Evolutionary conservation across 2,113 vertebrate species (phyloP), one percentile per base, ranked within the genome.

Genomic region (Otis tarda): DNA sequence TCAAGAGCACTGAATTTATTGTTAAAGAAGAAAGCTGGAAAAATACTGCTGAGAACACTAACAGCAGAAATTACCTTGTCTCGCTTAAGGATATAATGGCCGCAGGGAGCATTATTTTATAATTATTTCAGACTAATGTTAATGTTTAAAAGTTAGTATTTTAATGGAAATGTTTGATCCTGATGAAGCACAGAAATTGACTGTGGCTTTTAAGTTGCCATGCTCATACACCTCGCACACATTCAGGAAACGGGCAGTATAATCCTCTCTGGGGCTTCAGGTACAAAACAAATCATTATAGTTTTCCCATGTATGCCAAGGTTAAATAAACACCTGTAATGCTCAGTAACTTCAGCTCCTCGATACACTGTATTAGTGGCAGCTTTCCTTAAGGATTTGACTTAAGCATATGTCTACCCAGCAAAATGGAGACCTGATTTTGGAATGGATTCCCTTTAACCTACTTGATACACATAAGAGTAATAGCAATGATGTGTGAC

Each of bases 81-180:
- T 78, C 1, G 3, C 71, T 88, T 79, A 90, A 85, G 88, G 84
- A 91, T 93, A 76, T 87, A 82, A 94, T 84, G 49, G 59, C 78
- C 11, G 0, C 27, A 76, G 84, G 70, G 78, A 93, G 52, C 74
- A 89, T 88, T 93, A 91, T 94, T 96, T 97, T 84, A 83, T 96
- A 95, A 95, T 96, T 97, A 96, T 97, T 96, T 97, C 90, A 80
- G 93, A 73, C 52, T 91, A 92, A 97, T 94, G 90, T 86, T 91
- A 94, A 91, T 87, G 68, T 97, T 94, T 96, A 59, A 83, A 97
- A 97, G 77, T 93, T 96, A 85, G 83, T 90, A 76, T 79, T 97
- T 95, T 94, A 97, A 98, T 94, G 76, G 53, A 95, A 95, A 65
- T 92, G 83, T 97, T 95, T 98, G 94, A 96, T 96, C 85, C 94